phyloP scores from a whole-genome alignment of 2,113 vertebrate species.

The Pteruthius melanotis region DNA sequence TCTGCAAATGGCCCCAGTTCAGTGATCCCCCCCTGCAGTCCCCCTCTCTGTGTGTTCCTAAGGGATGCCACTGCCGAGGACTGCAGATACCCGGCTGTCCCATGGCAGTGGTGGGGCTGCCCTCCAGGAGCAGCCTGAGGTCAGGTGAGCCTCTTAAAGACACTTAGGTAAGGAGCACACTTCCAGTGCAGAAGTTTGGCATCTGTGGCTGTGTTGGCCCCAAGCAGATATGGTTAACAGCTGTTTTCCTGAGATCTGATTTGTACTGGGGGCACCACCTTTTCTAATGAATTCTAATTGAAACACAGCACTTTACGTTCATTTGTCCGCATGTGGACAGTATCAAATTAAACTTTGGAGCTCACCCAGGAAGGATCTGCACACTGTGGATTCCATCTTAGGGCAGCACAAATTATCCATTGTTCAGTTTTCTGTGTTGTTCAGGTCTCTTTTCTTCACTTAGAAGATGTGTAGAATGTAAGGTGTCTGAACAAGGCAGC shows the following conservation, averaged over 20 bases:
- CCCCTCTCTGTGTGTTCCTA: not conserved
- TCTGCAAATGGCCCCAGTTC: not conserved
- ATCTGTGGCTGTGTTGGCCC: not conserved
- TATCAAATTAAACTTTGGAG: not conserved
- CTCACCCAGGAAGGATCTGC: not conserved
- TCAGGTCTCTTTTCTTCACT: not conserved
- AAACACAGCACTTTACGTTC: not conserved
- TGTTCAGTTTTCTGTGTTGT: not conserved
- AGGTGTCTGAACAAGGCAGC: not conserved
- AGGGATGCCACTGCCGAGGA: not conserved
- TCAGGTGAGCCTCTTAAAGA: not conserved
- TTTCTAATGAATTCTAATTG: not conserved
- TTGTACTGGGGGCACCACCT: not conserved
- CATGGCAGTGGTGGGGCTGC: accelerated
- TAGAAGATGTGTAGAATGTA: not conserved
- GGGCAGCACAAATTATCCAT: not conserved
- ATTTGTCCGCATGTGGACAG: not conserved
- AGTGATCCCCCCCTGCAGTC: not conserved
- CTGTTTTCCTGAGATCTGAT: not conserved
- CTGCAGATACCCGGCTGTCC: accelerated
- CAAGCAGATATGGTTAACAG: not conserved
- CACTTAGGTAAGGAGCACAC: not conserved
- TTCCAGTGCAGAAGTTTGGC: not conserved
- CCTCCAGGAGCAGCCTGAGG: not conserved
- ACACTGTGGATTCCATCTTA: not conserved